Base-by-base conservation (phyloP, 2,113 vertebrate species). In the Pampusana beccarii region DNA sequence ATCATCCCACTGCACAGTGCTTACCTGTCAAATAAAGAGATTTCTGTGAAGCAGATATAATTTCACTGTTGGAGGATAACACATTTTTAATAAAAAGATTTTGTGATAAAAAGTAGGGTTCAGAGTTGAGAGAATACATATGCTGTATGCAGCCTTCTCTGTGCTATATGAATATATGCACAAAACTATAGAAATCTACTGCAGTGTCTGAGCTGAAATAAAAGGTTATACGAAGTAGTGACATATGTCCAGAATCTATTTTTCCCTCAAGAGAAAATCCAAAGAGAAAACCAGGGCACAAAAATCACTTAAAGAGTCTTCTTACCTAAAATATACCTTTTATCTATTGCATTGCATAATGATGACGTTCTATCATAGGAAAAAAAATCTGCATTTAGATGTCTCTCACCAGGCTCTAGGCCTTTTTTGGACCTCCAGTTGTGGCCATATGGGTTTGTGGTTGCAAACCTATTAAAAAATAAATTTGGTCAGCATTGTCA, bases 61-160 rank as follows among this genome's bases (percentile, higher is more conserved):
- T 77, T 75, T 71, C 25, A 61, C 71, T 91, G 57, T 60, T 93
- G 40, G 42, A 80, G 31, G 62, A 61, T 64, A 79, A 69, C 31
- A 64, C 6, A 21, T 29, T 94, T 87, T 46, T 95, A 19, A 92
- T 66, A 73, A 92, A 95, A 69, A 86, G 9, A 19, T 94, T 95
- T 67, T 75, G 53, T 72, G 70, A 86, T 91, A 80, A n/a, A 85
- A 92, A 40, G 33, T 50, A 89, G 28, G 13, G 16, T 36, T 88
- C 46, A 36, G 71, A 83, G 58, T 18, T 84, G 29, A 74, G 36
- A 74, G 61, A 69, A 50, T 61, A 88, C 46, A 60, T 81, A 50
- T 70, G 25, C 56, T 67, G 36, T 66, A 23, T 29, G 36, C 25
- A 70, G 28, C 16, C 21, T 71, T 74, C 61, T 79, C 53, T 61